Base-by-base conservation (phyloP, 2,888 invertebrate genomes). In the Onchidella celtica region DNA sequence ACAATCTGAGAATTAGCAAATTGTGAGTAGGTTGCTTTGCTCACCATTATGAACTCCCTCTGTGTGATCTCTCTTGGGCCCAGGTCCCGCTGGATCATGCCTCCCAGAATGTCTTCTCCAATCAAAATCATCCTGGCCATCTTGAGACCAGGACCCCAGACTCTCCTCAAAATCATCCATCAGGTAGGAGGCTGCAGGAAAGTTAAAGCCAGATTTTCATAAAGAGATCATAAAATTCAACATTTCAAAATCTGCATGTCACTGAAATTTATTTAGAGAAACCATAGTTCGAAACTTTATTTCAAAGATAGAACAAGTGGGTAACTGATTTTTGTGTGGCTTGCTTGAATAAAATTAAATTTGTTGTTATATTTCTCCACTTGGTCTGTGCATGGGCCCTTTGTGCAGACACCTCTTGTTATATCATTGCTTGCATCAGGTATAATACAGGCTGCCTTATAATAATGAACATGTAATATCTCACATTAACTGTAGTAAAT, bases 141-240 rank as follows among this genome's bases (percentile, higher is more conserved):
- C 91, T 47, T 92, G 89, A 0, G 84, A 83, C 91, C 91, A 92
- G 21, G 83, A 83, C 83, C 92, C 92, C 9, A 91, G 69, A 74
- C 91, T 88, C 14, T 83, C 82, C 87, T 93, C 93, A 88, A 92
- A 92, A 85, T 91, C 87, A 85, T 92, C 92, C 69, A 88, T 76
- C 0, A 83, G 83, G 14, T 85, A 87, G 74, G 88, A 88, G 32
- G 40, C 73, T 73, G 34, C 87, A 89, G 81, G 3, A 29, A 32
- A 72, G 57, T 3, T 57, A 57, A 57, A n/a, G 24, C 21, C 24
- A 3, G 21, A 9, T 47, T 6, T 59, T 59, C 24, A 4, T 59
- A 59, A n/a, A 21, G 59, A 59, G 59, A 17, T n/a, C 11, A 29
- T 29, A 6, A 65, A 27, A 27, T 11, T 11, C 27, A 65, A 11